Percentiles rank a stretch among this genome's conserved stretches.
Evolutionary conservation across 2,797 vertebrate species (phyloP).

Genomic region (Scarus forsteni): DNA sequence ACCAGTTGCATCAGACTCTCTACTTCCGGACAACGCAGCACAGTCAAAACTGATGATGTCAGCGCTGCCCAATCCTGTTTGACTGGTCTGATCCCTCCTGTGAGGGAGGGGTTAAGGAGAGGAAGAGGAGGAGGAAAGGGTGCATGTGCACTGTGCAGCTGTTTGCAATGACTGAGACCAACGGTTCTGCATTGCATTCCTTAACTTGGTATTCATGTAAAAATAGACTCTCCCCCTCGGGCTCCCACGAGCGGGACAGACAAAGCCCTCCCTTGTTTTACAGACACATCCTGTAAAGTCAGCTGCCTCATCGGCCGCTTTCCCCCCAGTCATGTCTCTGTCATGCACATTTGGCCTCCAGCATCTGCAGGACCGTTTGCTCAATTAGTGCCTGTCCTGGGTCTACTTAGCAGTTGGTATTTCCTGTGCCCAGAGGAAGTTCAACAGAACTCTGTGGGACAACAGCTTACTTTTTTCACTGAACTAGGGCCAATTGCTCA

Average conservation of each 20-base stretch:
- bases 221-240: constrained; percentile 68
- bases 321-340: constrained; percentile 59
- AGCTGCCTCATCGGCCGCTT: constrained; percentile 70
- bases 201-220: constrained; percentile 72
- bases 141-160: constrained; percentile 67
- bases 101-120: constrained; percentile 23
- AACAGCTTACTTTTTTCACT: background rate
- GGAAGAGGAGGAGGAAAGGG: background rate
- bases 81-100: constrained; percentile 20
- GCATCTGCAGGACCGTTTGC: constrained; percentile 18
- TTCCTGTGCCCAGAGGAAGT: constrained; percentile 30
- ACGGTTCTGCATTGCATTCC: constrained; percentile 67
- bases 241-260: constrained; percentile 56
- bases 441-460: background rate
- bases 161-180: constrained; percentile 58
- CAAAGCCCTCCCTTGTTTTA: constrained; percentile 76
- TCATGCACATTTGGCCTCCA: constrained; percentile 53
- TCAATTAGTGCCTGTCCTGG: constrained; percentile 46
- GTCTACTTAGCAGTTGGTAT: constrained; percentile 8
- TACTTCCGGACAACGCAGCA: constrained; percentile 79
- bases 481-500: background rate
- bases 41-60: constrained; percentile 74
- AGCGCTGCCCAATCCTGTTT: constrained; percentile 69
- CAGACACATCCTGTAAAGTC: constrained; percentile 73
- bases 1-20: constrained; percentile 82